Percentiles rank a stretch among this genome's conserved stretches.
Conservation (phyloP, 2,888 invertebrate species). For the Diaperis boleti region DNA sequence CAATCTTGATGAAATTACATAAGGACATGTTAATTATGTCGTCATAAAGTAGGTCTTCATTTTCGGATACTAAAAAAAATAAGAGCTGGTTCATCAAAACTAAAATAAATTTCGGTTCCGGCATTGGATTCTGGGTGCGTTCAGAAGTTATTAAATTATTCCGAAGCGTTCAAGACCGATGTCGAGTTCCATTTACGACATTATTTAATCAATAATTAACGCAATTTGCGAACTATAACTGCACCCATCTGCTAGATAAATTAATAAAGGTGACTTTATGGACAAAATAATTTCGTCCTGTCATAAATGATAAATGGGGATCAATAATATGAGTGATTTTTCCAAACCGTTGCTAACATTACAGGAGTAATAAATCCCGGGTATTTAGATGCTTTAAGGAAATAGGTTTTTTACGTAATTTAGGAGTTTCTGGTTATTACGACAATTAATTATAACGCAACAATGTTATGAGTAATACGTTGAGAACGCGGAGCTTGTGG, state of each 20-base stretch:
- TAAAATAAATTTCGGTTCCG: too few relatives aligned
- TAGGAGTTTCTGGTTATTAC: background rate
- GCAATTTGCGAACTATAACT: conserved; percentile 1
- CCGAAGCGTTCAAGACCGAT: conserved; percentile 13
- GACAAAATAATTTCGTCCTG: background rate
- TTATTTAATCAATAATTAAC: conserved; percentile 29
- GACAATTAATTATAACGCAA: background rate
- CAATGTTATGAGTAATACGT: conserved; percentile 4
- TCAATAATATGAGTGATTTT: too few relatives aligned
- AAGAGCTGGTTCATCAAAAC: too few relatives aligned
- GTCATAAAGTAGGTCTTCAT: too few relatives aligned
- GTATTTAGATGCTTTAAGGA: too few relatives aligned
- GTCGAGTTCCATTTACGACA: conserved; percentile 23
- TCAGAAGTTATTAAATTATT: conserved; percentile 19
- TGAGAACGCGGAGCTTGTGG: conserved; percentile 6
- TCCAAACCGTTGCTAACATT: background rate
- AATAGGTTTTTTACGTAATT: background rate
- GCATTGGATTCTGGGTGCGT: background rate
- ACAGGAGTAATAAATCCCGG: too few relatives aligned
- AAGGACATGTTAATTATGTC: too few relatives aligned
- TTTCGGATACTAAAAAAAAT: too few relatives aligned
- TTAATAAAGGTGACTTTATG: too few relatives aligned
- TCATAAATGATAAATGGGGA: background rate
- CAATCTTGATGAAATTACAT: too few relatives aligned
- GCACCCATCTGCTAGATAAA: background rate